Percentiles rank a stretch among this genome's conserved stretches.
phyloP scores from a whole-genome alignment of 1,140 invertebrate species.

The Rhopalosiphum padi region DNA sequence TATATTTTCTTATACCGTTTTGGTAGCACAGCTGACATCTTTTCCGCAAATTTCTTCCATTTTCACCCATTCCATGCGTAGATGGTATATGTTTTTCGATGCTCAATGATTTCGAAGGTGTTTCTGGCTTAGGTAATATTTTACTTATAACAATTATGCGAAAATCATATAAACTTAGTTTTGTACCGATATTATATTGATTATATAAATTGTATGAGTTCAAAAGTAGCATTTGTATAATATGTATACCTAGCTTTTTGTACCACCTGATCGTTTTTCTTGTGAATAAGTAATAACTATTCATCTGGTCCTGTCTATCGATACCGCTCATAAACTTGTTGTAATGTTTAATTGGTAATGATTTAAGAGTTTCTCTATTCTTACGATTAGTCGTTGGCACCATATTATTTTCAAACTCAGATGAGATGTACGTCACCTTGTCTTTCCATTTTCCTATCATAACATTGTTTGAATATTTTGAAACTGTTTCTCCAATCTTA shows the following conservation, averaged over 20 bases:
- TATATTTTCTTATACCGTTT: no score
- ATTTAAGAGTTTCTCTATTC: neutral
- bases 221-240: slow-evolving; percentile 53
- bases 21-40: no score
- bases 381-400: neutral
- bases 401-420: neutral
- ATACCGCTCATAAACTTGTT: slow-evolving; percentile 61
- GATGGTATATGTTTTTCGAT: no score
- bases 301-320: slow-evolving; percentile 61
- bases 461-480: neutral
- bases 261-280: slow-evolving; percentile 62
- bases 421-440: neutral
- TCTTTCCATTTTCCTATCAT: neutral
- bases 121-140: no score
- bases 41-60: no score
- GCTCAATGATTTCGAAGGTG: no score
- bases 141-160: no score
- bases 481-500: neutral
- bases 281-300: slow-evolving; percentile 61
- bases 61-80: no score
- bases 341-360: neutral
- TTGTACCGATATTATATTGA: slow-evolving; percentile 13
- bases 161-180: no score
- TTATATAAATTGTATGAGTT: slow-evolving; percentile 48
- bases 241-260: slow-evolving; percentile 61